Evolutionary conservation across 2,113 vertebrate species (phyloP).

Genomic region (Willisornis vidua): DNA sequence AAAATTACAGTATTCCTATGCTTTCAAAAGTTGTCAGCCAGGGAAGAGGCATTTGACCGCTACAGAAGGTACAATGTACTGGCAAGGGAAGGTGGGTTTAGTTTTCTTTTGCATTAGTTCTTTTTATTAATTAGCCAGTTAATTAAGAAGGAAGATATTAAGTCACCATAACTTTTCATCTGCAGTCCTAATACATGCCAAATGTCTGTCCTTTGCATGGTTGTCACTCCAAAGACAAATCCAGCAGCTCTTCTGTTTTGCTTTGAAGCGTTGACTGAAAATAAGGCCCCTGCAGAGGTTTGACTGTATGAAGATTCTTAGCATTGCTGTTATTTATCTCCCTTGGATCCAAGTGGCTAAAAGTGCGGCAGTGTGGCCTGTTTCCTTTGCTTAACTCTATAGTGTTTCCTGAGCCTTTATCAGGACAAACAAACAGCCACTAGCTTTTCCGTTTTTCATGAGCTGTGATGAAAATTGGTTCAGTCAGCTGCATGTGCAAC

Average conservation of each 20-base stretch:
- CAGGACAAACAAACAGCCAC: background rate
- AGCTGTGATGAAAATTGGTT: background rate
- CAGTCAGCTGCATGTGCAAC: background rate
- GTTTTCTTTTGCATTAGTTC: background rate
- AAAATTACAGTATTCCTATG: background rate
- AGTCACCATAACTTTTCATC: background rate
- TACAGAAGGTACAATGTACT: background rate
- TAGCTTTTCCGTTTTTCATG: background rate
- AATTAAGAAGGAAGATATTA: background rate
- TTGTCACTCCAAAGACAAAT: rapidly evolving
- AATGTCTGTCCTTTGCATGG: background rate
- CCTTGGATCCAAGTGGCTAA: background rate
- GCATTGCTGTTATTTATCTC: background rate
- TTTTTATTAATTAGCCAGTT: background rate
- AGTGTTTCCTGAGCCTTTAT: background rate
- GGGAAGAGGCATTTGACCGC: rapidly evolving
- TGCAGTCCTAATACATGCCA: background rate
- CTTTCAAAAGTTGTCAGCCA: background rate
- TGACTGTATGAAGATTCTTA: background rate
- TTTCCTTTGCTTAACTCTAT: background rate
- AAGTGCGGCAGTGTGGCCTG: background rate
- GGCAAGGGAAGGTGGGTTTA: background rate
- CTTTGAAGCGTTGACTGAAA: background rate
- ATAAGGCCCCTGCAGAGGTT: background rate
- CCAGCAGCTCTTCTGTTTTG: background rate